Conservation (phyloP, 2,888 invertebrate genomes). For the Endotricha flammealis region DNA sequence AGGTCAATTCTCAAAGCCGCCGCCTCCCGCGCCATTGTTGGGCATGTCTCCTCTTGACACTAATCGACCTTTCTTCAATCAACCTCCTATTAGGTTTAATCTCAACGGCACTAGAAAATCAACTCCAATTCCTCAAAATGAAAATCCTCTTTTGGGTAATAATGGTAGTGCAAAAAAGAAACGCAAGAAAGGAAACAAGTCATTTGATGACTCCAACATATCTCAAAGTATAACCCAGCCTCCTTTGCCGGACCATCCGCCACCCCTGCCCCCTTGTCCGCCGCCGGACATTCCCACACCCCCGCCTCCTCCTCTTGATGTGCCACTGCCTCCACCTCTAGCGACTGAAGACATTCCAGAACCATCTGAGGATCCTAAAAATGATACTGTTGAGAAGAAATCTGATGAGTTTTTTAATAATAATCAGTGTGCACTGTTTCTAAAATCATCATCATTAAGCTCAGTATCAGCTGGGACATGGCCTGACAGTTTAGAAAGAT, state of each 20-base stretch:
- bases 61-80: slow-evolving; percentile 63
- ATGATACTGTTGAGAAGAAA: slow-evolving; percentile 27
- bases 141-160: slow-evolving; percentile 59
- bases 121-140: slow-evolving; percentile 53
- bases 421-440: slow-evolving; percentile 45
- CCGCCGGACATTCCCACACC: slow-evolving; percentile 60
- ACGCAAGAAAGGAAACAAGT: slow-evolving; percentile 83
- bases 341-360: slow-evolving; percentile 61
- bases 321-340: slow-evolving; percentile 65
- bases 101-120: slow-evolving; percentile 60
- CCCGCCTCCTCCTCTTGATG: slow-evolving; percentile 47
- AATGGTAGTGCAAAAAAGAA: slow-evolving; percentile 84
- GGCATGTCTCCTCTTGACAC: slow-evolving; percentile 67
- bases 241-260: slow-evolving; percentile 46
- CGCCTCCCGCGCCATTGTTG: slow-evolving; percentile 52
- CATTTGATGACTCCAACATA: slow-evolving; percentile 67
- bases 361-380: slow-evolving; percentile 46
- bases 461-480: slow-evolving; percentile 79
- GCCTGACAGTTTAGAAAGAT: slow-evolving; percentile 89
- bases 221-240: slow-evolving; percentile 54
- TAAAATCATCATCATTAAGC: slow-evolving; percentile 51
- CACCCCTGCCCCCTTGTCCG: slow-evolving; percentile 28
- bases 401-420: slow-evolving; percentile 41
- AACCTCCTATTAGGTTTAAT: slow-evolving; percentile 69
- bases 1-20: slow-evolving; percentile 53